A percentile compares a stretch with the other conserved stretches of the same genome.
phyloP scores from a whole-genome alignment of 2,113 vertebrate genomes.

The Microcebus murinus region DNA sequence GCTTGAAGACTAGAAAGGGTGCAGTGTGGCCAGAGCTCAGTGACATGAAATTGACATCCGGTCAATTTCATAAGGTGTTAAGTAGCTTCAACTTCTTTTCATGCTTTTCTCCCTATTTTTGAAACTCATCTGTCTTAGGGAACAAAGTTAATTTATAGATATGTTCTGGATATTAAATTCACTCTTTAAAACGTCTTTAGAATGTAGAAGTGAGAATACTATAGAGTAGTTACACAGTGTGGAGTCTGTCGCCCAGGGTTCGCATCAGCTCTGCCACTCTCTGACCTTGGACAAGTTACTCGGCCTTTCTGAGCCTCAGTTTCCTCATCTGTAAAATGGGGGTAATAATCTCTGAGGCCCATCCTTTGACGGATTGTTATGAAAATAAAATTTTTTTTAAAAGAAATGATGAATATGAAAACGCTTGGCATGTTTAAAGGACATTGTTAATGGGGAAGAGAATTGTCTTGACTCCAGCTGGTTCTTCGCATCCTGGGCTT shows the following conservation, averaged over 20 bases:
- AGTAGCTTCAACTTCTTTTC: not conserved
- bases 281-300: not conserved
- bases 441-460: not conserved
- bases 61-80: not conserved
- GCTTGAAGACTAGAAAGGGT: not conserved
- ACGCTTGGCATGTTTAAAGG: not conserved
- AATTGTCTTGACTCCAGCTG: not conserved
- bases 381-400: not conserved
- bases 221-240: not conserved
- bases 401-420: not conserved
- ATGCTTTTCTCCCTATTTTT: not conserved
- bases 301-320: not conserved
- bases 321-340: not conserved
- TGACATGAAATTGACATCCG: too few species aligned
- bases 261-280: not conserved
- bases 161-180: not conserved
- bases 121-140: not conserved
- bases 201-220: not conserved
- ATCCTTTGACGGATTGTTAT: not conserved
- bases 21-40: not conserved
- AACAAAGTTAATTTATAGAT: constrained; percentile 1
- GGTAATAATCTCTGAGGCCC: not conserved
- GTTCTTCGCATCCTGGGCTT: not conserved
- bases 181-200: not conserved
- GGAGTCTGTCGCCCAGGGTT: not conserved